Percentiles rank a stretch among this genome's conserved stretches.
Conservation (phyloP, 2,888 invertebrate genomes). For the Odontocerum albicorne region DNA sequence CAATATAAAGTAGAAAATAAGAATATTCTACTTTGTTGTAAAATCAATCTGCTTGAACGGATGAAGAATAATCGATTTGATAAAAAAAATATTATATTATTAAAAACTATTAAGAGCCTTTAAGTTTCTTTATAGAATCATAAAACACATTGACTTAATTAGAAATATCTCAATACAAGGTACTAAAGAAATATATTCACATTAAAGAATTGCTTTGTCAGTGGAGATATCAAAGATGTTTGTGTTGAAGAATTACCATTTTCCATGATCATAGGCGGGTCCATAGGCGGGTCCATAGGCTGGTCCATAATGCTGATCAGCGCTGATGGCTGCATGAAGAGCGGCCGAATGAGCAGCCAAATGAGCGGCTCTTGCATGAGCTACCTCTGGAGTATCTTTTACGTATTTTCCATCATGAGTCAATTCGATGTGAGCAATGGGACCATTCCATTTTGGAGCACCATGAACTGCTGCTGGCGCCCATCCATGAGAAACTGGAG, state of each 20-base stretch:
- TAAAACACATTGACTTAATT: no score
- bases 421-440: constrained; percentile 49
- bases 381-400: constrained; percentile 59
- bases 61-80: no score
- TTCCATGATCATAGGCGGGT: constrained; percentile 17
- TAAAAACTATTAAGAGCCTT: no score
- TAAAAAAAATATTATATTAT: no score
- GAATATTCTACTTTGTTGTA: no score
- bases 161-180: no score
- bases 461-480: constrained; percentile 18
- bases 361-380: constrained; percentile 56
- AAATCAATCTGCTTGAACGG: no score
- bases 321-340: constrained; percentile 1
- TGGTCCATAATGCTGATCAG: constrained; percentile 4
- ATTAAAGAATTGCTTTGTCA: no score
- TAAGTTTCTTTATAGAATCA: no score
- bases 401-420: constrained; percentile 57
- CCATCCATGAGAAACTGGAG: constrained; percentile 23
- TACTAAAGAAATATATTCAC: no score
- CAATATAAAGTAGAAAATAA: no score
- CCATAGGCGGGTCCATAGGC: constrained; percentile 6
- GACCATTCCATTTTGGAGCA: constrained; percentile 24
- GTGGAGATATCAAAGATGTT: no score
- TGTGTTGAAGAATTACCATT: background rate
- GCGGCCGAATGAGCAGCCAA: constrained; percentile 54